phyloP scores from a whole-genome alignment of 2,797 vertebrate species.

The Tenualosa ilisha region DNA sequence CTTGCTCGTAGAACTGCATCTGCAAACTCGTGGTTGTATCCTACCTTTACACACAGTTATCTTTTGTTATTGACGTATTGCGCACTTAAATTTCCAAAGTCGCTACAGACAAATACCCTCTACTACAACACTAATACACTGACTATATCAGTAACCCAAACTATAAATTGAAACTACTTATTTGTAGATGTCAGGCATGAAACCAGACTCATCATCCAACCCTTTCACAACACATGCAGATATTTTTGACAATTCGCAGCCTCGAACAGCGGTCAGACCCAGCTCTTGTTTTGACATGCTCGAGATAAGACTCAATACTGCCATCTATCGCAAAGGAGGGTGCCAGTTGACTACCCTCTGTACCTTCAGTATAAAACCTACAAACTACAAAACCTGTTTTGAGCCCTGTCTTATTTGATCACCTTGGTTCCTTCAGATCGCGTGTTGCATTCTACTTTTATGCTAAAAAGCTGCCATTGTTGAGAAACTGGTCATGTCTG shows the following conservation, averaged over 20 bases:
- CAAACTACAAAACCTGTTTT: too few species aligned
- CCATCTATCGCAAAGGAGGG: not conserved
- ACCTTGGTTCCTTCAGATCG: not conserved
- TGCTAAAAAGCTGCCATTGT: not conserved
- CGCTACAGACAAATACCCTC: not conserved
- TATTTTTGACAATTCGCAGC: slow-evolving; percentile 9
- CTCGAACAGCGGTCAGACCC: slow-evolving; percentile 13
- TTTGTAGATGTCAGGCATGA: not conserved
- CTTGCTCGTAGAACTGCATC: not conserved
- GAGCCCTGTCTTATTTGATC: not conserved
- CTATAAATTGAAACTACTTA: not conserved
- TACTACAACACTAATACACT: not conserved
- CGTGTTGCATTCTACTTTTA: not conserved
- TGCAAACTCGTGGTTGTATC: not conserved
- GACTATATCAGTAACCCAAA: not conserved
- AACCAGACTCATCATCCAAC: not conserved
- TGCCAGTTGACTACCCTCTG: not conserved
- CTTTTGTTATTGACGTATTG: not conserved
- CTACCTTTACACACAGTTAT: not conserved
- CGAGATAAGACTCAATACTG: not conserved
- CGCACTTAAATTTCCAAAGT: not conserved
- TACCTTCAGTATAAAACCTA: too few species aligned
- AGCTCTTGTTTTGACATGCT: not conserved
- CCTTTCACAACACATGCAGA: not conserved
- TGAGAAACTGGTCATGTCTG: not conserved